Conservation (phyloP, 2,797 vertebrate species). For the Morus bassanus region DNA sequence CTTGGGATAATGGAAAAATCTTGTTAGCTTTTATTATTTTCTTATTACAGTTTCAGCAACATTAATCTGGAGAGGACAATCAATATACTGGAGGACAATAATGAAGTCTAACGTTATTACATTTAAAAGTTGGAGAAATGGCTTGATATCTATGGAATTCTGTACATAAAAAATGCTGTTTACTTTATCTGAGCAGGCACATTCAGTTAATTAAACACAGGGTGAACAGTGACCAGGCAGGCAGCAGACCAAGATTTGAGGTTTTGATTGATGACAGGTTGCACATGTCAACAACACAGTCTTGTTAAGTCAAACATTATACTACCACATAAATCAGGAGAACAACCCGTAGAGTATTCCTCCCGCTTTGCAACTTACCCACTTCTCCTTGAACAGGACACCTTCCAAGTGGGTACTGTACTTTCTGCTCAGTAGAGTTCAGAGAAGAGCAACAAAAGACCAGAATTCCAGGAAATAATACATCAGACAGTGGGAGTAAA, state of each 20-base stretch:
- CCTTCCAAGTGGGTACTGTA: not conserved
- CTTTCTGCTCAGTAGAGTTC: not conserved
- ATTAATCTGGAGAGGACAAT: not conserved
- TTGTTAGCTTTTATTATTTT: not conserved
- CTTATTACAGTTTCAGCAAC: not conserved
- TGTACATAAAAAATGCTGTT: not conserved
- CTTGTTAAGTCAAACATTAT: not conserved
- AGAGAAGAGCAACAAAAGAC: not conserved
- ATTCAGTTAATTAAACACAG: not conserved
- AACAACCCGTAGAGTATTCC: not conserved
- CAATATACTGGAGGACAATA: not conserved
- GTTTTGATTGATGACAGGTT: not conserved
- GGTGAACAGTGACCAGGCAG: not conserved
- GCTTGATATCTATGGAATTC: not conserved
- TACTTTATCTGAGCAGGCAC: not conserved
- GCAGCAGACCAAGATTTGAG: not conserved
- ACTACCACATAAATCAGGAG: not conserved
- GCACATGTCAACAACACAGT: not conserved
- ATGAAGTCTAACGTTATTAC: not conserved
- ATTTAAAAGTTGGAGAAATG: not conserved
- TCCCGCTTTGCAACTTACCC: not conserved
- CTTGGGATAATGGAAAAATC: not conserved
- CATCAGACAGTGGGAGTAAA: not conserved
- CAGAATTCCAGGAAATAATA: not conserved
- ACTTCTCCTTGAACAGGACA: not conserved